Base-by-base conservation (phyloP, 2,888 invertebrate genomes). In the Callimorpha dominula region DNA sequence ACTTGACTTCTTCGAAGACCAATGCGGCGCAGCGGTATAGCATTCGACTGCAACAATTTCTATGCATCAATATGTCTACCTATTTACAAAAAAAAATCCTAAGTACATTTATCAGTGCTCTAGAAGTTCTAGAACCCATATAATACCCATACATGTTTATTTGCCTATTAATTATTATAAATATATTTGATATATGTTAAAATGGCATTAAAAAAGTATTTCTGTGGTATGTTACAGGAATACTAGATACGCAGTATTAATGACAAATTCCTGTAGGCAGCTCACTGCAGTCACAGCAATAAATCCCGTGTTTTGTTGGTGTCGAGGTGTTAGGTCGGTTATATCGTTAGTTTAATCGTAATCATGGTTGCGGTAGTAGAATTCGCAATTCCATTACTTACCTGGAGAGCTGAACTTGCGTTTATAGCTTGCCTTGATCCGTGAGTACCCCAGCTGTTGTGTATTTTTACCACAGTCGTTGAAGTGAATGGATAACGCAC, bases 361-460 rank as follows among this genome's bases (percentile, higher is more conserved):
- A 78, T 75, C 82, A 75, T 77, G 76, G 82, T 75, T 79, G 80
- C 76, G 81, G 85, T 80, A 81, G 70, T 86, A 87, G 85, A 88
- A 87, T 86, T 81, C 81, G 87, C 86, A 87, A 89, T 89, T 88
- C 88, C 88, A 89, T 90, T 89, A 89, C 85, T 85, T 86, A 85
- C 84, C 82, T 81, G 78, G 79, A 79, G 80, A 83, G 80, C 78
- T 76, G 74, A 81, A 77, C 81, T 80, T 75, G 75, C 12, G 73
- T 87, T 90, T 89, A 89, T 77, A 66, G 74, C 76, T 70, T 78
- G 74, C 77, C 74, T 71, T 77, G 67, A 68, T 65, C 66, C 77
- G 68, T 72, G 60, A 54, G 64, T 67, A 70, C 70, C 54, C 65
- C 52, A 69, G 15, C 62, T 73, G 52, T 50, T 40, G 52, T 12